Conservation (phyloP, 2,888 invertebrate genomes). For the Hybos culiciformis region DNA sequence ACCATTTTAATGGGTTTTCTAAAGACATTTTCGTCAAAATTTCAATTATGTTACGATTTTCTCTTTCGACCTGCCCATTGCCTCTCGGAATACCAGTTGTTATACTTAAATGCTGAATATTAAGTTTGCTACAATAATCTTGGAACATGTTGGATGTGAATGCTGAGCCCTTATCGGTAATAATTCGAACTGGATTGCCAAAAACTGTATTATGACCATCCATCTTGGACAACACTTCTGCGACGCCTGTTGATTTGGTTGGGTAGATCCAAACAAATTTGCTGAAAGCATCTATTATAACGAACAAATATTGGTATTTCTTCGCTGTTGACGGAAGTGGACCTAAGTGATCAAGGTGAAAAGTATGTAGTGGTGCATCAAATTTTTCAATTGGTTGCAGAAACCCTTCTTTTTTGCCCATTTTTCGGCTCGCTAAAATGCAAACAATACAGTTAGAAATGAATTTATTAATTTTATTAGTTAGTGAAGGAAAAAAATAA, state of each 20-base stretch:
- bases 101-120: slow-evolving; percentile 5
- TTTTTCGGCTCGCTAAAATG: slow-evolving; percentile 14
- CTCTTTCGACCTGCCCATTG: slow-evolving; percentile 25
- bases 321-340: slow-evolving; percentile 18
- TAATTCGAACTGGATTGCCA: slow-evolving; percentile 9
- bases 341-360: slow-evolving; percentile 25
- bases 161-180: slow-evolving; percentile 12
- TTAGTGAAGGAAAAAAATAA: slow-evolving; percentile 12
- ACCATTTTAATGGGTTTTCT: not conserved
- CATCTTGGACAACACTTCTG: slow-evolving; percentile 7
- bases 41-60: slow-evolving; percentile 20
- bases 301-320: slow-evolving; percentile 10
- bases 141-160: slow-evolving; percentile 11
- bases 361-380: slow-evolving; percentile 20
- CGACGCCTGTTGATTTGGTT: slow-evolving; percentile 8
- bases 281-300: slow-evolving; percentile 9
- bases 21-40: not conserved
- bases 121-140: slow-evolving; percentile 5
- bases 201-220: slow-evolving; percentile 5
- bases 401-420: slow-evolving; percentile 24
- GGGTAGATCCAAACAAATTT: slow-evolving; percentile 12
- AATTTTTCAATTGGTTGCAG: slow-evolving; percentile 23
- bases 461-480: slow-evolving; percentile 7
- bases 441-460: slow-evolving; percentile 12
- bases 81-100: slow-evolving; percentile 21